Conservation (phyloP, 2,888 invertebrate genomes). For the Sarcophaga variegata region DNA sequence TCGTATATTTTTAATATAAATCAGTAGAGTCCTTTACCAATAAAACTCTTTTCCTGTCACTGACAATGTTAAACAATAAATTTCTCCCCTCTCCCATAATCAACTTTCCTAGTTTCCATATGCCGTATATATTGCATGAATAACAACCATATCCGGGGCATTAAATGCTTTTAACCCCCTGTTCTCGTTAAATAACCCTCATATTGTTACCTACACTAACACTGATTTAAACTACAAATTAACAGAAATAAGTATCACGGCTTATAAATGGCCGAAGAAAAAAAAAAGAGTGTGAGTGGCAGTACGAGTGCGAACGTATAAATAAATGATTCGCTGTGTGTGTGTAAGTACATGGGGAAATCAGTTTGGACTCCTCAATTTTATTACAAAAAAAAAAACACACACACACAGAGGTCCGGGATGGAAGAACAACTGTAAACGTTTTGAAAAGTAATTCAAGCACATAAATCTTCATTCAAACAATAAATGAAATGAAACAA, state of each 20-base stretch:
- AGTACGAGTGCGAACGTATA: background rate
- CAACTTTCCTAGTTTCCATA: too few relatives aligned
- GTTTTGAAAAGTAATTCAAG: conserved; percentile 35
- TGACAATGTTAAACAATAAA: too few relatives aligned
- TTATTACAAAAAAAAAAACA: background rate
- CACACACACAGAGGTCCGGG: background rate
- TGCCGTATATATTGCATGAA: too few relatives aligned
- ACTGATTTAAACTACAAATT: conserved; percentile 5
- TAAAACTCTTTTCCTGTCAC: too few relatives aligned
- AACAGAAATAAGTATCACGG: conserved; percentile 8
- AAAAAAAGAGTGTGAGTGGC: background rate
- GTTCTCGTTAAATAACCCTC: background rate
- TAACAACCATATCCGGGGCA: too few relatives aligned
- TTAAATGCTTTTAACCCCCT: background rate
- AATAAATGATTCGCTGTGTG: too few relatives aligned
- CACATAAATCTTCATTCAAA: conserved; percentile 41
- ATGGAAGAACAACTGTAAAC: background rate
- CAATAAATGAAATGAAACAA: conserved; percentile 7
- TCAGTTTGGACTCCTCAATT: too few relatives aligned
- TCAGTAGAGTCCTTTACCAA: too few relatives aligned
- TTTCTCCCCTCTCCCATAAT: too few relatives aligned
- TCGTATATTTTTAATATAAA: too few relatives aligned
- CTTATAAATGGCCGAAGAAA: background rate
- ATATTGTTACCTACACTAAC: background rate
- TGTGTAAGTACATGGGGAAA: too few relatives aligned